These are phyloP conservation scores for Escarpia spicata DNA, from an alignment of 2,888 invertebrate species.

Conservation along the genomic window DNA sequence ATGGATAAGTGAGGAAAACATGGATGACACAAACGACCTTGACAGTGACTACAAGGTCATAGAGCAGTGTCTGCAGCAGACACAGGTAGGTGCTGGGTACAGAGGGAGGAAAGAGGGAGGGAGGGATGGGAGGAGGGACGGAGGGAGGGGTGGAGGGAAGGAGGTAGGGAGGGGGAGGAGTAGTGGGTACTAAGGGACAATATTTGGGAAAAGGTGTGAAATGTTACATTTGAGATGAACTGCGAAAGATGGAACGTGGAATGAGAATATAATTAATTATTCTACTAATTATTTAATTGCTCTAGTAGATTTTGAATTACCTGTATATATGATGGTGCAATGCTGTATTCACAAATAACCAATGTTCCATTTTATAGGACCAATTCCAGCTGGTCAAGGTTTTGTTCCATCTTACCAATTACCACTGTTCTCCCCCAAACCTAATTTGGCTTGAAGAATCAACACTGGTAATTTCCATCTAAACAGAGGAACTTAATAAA, in stretches of 20 bases:
- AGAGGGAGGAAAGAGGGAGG: neutral
- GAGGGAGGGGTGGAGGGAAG: neutral
- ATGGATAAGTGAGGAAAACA: neutral
- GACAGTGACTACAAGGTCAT: conserved; percentile 13
- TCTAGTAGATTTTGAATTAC: too few relatives aligned
- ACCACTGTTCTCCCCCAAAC: neutral
- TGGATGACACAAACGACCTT: conserved; percentile 6
- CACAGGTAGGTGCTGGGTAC: neutral
- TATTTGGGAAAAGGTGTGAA: neutral
- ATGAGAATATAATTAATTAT: neutral
- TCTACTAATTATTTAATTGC: neutral
- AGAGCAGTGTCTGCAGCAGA: conserved; percentile 13
- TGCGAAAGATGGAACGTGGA: neutral
- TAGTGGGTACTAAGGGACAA: neutral
- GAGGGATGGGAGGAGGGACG: neutral
- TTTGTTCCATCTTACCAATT: too few relatives aligned
- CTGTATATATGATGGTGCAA: too few relatives aligned
- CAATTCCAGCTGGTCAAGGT: too few relatives aligned
- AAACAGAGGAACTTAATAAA: neutral
- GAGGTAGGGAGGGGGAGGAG: neutral
- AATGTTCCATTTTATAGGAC: too few relatives aligned
- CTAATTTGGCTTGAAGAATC: too few relatives aligned
- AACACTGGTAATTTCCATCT: neutral
- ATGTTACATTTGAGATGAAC: neutral
- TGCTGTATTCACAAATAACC: too few relatives aligned